Conservation (phyloP, 2,113 vertebrate species). For the Xiphorhynchus elegans region DNA sequence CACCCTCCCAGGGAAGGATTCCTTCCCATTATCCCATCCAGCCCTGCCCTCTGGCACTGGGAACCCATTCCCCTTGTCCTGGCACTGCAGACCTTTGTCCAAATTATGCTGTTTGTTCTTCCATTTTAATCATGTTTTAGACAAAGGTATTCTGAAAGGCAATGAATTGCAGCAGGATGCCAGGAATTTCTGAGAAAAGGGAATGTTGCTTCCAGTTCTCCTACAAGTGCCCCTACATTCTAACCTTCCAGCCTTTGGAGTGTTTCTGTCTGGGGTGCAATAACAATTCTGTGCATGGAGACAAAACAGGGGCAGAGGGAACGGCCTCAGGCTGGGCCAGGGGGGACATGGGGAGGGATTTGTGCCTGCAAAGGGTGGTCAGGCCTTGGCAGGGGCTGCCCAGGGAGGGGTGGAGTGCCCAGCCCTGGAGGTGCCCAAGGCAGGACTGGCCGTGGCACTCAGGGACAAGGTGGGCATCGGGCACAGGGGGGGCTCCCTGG, state of each 20-base stretch:
- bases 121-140: neutral
- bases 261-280: neutral
- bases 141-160: neutral
- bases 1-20: neutral
- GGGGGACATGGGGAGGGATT: neutral
- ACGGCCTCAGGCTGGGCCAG: fast-evolving
- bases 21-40: neutral
- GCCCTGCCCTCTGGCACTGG: neutral
- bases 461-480: neutral
- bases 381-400: neutral
- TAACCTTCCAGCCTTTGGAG: neutral
- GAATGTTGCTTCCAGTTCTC: neutral
- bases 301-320: neutral
- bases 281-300: neutral
- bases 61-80: neutral
- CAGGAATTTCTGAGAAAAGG: neutral
- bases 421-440: neutral
- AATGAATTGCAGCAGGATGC: neutral
- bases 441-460: neutral
- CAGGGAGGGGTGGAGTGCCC: neutral
- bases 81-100: fast-evolving
- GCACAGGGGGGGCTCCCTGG: neutral
- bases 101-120: neutral
- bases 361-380: neutral
- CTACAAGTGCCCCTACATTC: neutral